Percentiles rank a stretch among this genome's conserved stretches.
Conservation (phyloP, 2,797 vertebrate species). For the Petrocephalus schoutedeni region DNA sequence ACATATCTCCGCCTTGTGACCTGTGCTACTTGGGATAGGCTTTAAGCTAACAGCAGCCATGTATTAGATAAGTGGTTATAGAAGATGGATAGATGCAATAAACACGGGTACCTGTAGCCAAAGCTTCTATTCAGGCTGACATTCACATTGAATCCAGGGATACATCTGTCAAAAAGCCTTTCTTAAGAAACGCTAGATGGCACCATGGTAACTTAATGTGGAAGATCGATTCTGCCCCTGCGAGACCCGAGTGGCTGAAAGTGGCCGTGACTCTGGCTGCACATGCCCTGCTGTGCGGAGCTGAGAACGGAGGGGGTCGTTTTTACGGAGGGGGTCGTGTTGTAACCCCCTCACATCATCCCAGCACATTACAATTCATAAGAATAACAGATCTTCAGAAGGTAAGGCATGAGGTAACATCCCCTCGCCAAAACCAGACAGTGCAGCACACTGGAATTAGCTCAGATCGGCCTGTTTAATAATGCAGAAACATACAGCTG, state of each 20-base stretch:
- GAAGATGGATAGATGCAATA: neutral
- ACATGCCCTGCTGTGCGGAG: too few relatives aligned
- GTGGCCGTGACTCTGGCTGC: neutral
- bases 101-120: neutral
- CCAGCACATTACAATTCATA: neutral
- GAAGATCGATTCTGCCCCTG: neutral
- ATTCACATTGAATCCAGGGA: neutral
- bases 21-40: neutral
- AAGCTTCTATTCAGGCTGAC: neutral
- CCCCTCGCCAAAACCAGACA: conserved; percentile 3
- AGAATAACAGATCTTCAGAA: neutral
- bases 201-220: neutral
- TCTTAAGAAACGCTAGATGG: conserved; percentile 7
- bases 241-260: neutral
- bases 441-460: conserved; percentile 35
- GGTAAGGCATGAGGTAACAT: neutral
- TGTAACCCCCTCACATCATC: neutral
- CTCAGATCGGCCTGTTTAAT: conserved; percentile 47
- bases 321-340: neutral
- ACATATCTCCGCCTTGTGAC: neutral
- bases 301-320: neutral
- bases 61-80: neutral
- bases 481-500: conserved; percentile 41
- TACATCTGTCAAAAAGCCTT: neutral
- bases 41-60: neutral